Conservation (phyloP, 2,888 invertebrate species). For the Metacarcinus magister region DNA sequence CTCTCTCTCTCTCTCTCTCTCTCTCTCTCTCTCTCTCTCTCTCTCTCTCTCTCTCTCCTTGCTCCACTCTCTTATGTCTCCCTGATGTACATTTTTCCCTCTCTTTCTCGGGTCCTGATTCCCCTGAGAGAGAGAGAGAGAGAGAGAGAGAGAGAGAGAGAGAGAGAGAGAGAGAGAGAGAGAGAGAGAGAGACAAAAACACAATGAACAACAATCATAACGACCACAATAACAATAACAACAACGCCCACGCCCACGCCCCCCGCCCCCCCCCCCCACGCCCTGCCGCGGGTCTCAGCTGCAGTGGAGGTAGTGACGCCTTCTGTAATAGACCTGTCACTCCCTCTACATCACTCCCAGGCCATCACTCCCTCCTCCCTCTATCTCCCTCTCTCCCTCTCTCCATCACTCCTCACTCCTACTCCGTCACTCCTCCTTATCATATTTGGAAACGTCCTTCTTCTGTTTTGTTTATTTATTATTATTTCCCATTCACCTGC, state of each 20-base stretch:
- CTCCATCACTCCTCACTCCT: background rate
- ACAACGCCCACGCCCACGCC: background rate
- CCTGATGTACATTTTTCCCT: background rate
- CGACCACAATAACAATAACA: background rate
- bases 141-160: too few relatives aligned
- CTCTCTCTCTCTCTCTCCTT: conserved; percentile 11
- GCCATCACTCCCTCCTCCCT: background rate
- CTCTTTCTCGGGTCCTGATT: background rate
- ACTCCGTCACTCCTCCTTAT: background rate
- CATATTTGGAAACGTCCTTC: background rate
- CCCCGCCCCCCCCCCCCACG: too few relatives aligned
- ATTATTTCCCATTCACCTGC: background rate
- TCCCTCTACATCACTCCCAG: background rate
- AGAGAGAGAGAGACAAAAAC: background rate
- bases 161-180: background rate
- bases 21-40: conserved; percentile 52
- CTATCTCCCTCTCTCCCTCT: background rate
- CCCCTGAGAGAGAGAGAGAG: background rate
- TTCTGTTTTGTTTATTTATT: background rate
- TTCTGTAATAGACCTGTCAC: background rate
- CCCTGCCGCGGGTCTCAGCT: background rate
- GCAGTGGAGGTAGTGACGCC: background rate
- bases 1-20: conserved; percentile 9
- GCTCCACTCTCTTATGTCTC: too few relatives aligned
- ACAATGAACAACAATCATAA: background rate